Evolutionary conservation across 2,113 vertebrate species (phyloP), one percentile per base, ranked within the genome.

Genomic region (Charina bottae): DNA sequence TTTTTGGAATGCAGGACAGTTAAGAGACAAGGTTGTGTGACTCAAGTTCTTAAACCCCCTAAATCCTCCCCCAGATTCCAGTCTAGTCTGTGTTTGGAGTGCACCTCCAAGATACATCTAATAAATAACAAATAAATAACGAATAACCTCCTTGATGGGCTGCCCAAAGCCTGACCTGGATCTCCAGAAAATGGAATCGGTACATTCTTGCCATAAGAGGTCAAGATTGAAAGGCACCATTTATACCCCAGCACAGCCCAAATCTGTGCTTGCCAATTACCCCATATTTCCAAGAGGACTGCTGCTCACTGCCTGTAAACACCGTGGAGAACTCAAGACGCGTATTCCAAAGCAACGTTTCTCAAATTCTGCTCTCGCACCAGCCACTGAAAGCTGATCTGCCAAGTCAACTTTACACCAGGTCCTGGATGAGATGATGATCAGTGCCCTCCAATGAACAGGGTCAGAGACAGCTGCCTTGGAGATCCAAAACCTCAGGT

Each of bases 361-460:
- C 46, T n/a, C 6, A 26, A 13, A 28, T 26, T 64, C 10, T 28
- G 59, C 62, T 21, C 26, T 13, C 0, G 90, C 46, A 92, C 5
- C 28, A 19, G 3, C 2, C 24, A 49, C 24, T 19, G 88, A 68
- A 89, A 55, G 78, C 42, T 1, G 88, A 93, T 90, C 37, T 2
- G 33, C 83, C 24, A n/a, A 15, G 49, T 72, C 5, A 19, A 2
- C 7, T 58, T 11, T 6, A 23, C 55, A 4, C 19, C 0, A 0
- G 87, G 53, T 12, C 4, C 1, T 15, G 56, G 15, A 42, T 12
- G n/a, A 23, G 21, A 85, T 13, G 37, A 59, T 49, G 37, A 89
- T 60, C 0, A 68, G 84, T 0, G 0, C 23, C 62, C 23, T 42
- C 17, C 13, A 0, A 0, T 53, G 58, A 6, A 64, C 42, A 49